A percentile compares a stretch with the other conserved stretches of the same genome.
These are phyloP conservation scores for Axis porcinus DNA, from an alignment of 2,113 vertebrate species.

Conservation along the genomic window DNA sequence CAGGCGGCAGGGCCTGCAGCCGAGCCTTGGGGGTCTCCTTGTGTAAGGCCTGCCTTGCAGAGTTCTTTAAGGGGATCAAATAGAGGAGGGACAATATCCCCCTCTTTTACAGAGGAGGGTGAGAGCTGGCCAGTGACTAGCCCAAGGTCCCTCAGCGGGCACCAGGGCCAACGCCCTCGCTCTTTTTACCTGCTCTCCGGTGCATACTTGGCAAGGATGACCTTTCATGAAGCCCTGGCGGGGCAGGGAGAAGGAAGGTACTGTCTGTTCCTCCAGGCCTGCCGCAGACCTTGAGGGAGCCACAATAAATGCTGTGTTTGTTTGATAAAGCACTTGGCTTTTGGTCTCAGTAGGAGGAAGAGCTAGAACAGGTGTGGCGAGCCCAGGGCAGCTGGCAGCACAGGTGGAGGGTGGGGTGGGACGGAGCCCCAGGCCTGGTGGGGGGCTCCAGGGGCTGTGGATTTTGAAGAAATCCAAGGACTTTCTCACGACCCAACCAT, in stretches of 20 bases:
- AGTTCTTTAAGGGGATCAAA: neutral
- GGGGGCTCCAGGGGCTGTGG: neutral
- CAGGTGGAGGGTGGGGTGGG: neutral
- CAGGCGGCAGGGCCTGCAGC: neutral
- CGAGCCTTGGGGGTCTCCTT: neutral
- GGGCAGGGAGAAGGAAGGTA: neutral
- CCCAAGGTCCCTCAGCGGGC: neutral
- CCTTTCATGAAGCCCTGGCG: neutral
- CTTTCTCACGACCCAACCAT: neutral
- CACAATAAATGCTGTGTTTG: constrained; percentile 54
- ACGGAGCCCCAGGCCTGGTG: neutral
- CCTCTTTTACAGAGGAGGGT: neutral
- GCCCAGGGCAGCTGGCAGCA: neutral
- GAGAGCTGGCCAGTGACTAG: neutral
- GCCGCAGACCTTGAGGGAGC: constrained; percentile 17
- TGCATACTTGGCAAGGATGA: neutral
- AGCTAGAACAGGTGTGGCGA: constrained; percentile 56
- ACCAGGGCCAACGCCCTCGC: fast-evolving
- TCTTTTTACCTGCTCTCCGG: neutral
- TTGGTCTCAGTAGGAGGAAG: constrained; percentile 41
- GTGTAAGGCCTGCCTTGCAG: neutral
- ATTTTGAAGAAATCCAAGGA: neutral
- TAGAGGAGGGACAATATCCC: fast-evolving
- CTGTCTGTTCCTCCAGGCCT: constrained; percentile 39
- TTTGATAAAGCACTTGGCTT: constrained; percentile 61